phyloP scores from a whole-genome alignment of 2,113 vertebrate species.

The Merops nubicus region DNA sequence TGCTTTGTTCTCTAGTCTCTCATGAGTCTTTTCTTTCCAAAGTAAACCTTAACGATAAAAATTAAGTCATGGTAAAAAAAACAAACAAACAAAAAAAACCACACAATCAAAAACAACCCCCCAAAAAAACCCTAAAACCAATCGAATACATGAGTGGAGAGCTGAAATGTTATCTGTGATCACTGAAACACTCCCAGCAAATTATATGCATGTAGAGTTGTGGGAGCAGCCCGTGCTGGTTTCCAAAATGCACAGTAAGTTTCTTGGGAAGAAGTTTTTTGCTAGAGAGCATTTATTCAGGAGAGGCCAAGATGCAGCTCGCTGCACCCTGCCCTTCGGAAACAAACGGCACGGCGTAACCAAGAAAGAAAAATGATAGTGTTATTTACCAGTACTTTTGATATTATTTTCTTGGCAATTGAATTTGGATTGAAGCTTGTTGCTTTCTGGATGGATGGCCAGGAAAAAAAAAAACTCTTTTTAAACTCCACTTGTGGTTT shows the following conservation, averaged over 20 bases:
- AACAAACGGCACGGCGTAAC: background rate
- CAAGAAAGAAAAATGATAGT: background rate
- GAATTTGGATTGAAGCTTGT: background rate
- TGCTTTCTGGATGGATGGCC: constrained; percentile 32
- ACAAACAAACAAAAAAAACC: background rate
- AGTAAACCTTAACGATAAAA: constrained; percentile 6
- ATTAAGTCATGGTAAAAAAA: background rate
- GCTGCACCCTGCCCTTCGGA: background rate
- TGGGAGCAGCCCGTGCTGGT: constrained; percentile 38
- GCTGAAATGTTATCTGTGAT: background rate
- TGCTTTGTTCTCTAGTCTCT: background rate
- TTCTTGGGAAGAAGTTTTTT: constrained; percentile 41
- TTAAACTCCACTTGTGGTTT: constrained; percentile 54
- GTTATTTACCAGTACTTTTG: constrained; percentile 44
- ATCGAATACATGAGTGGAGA: background rate
- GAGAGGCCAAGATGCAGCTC: constrained; percentile 18
- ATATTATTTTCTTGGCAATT: constrained; percentile 47
- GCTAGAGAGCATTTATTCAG: constrained; percentile 59
- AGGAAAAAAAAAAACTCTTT: background rate
- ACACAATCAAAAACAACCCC: too few relatives aligned
- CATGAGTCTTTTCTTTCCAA: background rate
- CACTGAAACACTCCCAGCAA: constrained; percentile 49
- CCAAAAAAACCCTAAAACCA: too few relatives aligned
- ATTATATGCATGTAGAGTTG: background rate
- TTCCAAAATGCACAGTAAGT: constrained; percentile 12